Evolutionary conservation across 2,888 invertebrate genomes (phyloP).

Genomic region (Zelleria hepariella): DNA sequence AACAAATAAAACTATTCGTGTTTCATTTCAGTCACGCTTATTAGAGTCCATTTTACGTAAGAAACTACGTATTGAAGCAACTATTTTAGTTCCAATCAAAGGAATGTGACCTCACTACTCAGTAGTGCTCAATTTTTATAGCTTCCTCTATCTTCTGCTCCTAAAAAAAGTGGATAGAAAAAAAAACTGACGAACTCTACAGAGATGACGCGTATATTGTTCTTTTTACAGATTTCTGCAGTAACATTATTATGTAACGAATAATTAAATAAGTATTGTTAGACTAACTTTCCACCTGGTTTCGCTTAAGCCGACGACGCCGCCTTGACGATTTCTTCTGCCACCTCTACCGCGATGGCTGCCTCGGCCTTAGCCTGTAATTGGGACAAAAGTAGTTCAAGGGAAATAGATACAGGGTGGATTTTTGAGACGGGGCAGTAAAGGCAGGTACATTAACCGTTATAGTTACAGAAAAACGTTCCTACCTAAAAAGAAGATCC

Average conservation of each 20-base stretch:
- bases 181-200: constrained; percentile 23
- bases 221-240: constrained; percentile 37
- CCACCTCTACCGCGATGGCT: constrained; percentile 93
- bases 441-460: too few species aligned
- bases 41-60: too few species aligned
- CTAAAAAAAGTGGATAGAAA: too few species aligned
- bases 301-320: constrained; percentile 42
- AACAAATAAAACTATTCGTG: constrained; percentile 33
- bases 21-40: constrained; percentile 54
- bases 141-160: too few species aligned
- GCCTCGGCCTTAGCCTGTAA: constrained; percentile 88
- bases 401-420: too few species aligned
- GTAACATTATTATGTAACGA: constrained; percentile 26
- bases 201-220: constrained; percentile 20
- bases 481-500: too few species aligned
- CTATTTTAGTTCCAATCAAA: too few species aligned
- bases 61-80: too few species aligned
- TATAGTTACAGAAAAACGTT: too few species aligned
- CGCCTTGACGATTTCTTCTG: constrained; percentile 93
- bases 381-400: not conserved
- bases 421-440: too few species aligned
- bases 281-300: constrained; percentile 31
- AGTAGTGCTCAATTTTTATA: too few species aligned
- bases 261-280: constrained; percentile 35
- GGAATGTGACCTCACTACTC: too few species aligned